Evolutionary conservation across 2,888 invertebrate species (phyloP).

Genomic region (Melolontha melolontha): DNA sequence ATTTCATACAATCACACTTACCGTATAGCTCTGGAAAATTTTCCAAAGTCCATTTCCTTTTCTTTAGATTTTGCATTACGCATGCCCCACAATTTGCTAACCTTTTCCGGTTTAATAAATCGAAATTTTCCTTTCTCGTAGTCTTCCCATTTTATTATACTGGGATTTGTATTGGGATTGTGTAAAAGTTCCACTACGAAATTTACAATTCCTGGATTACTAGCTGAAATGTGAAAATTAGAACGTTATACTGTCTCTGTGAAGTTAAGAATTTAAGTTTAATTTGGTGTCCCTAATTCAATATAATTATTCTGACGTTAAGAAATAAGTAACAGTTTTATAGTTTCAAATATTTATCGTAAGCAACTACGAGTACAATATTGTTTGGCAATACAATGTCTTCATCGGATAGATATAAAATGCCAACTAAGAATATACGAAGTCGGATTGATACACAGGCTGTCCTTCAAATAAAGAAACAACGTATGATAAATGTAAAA

Average conservation of each 20-base stretch:
- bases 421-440: too few relatives aligned
- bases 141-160: slow-evolving; percentile 90
- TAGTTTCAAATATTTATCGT: too few relatives aligned
- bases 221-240: slow-evolving; percentile 16
- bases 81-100: slow-evolving; percentile 89
- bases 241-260: not conserved
- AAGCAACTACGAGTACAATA: too few relatives aligned
- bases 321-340: too few relatives aligned
- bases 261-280: too few relatives aligned
- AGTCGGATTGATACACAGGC: too few relatives aligned
- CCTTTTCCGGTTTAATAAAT: slow-evolving; percentile 87
- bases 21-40: slow-evolving; percentile 91
- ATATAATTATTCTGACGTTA: too few relatives aligned
- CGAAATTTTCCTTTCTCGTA: slow-evolving; percentile 86
- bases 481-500: too few relatives aligned
- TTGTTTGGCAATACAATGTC: too few relatives aligned
- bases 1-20: slow-evolving; percentile 55
- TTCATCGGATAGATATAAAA: too few relatives aligned
- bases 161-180: slow-evolving; percentile 81
- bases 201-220: slow-evolving; percentile 41
- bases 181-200: slow-evolving; percentile 86
- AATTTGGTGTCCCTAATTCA: too few relatives aligned
- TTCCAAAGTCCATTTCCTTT: slow-evolving; percentile 89
- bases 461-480: too few relatives aligned
- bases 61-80: slow-evolving; percentile 33